Base-by-base conservation (phyloP, 2,888 invertebrate genomes). In the Plebejus melissa region DNA sequence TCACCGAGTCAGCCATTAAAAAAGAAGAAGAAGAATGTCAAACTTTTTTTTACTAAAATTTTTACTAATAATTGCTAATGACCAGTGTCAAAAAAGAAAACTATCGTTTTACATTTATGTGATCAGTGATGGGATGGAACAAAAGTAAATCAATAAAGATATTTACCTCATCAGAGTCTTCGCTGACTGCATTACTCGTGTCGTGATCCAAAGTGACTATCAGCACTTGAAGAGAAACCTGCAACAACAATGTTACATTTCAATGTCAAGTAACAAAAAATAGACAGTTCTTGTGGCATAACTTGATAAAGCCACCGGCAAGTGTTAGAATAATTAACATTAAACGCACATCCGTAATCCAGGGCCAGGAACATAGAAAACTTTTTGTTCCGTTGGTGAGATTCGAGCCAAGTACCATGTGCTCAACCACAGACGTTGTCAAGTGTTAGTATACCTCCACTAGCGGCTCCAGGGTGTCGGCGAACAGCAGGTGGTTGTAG, bases 161-260 rank as follows among this genome's bases (percentile, higher is more conserved):
- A 74, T 75, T 6, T n/a, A 95, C 96, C 86, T 95, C 96, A 76
- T 96, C 96, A 1, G 95, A 94, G 75, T 96, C 95, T 38, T 94
- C 90, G 69, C 86, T 88, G 57, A 91, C 86, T 0, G 93, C 94
- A 77, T 94, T 94, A 83, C 94, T 95, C 0, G 97, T 97, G 84
- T 99, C 99, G 83, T 99, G 98, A 90, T 99, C 99, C 79, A 99
- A 89, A 0, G 99, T 98, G 0, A 99, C 99, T 81, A 99, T 98
- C 13, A 99, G 94, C 76, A 99, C 96, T 89, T 99, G 99, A 28
- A 99, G 89, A 9, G 98, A 96, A 22, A 97, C 96, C 90, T 91
- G 82, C 11, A 57, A 13, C 13, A n/a, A 58, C 7, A 76, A 50
- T 36, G 2, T 16, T 41, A 4, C 1, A 13, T 38, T 36, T 69